Conservation (phyloP, 1,140 invertebrate genomes). For the Leptinotarsa undecemlineata region DNA sequence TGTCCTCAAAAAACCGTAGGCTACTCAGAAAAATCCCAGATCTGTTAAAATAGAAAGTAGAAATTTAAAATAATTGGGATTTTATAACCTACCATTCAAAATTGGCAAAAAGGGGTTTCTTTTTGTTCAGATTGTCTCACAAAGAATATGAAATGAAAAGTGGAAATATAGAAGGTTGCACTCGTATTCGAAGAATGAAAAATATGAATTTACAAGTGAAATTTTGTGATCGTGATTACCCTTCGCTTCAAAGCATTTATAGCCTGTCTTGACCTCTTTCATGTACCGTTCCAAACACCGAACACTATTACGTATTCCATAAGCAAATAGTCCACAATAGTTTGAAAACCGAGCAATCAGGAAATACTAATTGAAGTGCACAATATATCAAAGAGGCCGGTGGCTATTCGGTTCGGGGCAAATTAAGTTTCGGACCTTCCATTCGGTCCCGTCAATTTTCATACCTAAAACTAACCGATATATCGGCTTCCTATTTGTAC, state of each 20-base stretch:
- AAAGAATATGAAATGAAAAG: too few species aligned
- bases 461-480: constrained; percentile 3
- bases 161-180: too few species aligned
- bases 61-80: too few species aligned
- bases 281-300: background rate
- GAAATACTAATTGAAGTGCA: constrained; percentile 6
- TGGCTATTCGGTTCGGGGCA: background rate
- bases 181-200: too few species aligned
- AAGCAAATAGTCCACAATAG: constrained; percentile 5
- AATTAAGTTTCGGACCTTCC: background rate
- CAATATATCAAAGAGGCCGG: constrained; percentile 7
- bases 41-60: too few species aligned
- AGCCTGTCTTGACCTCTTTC: constrained; percentile 4
- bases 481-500: background rate
- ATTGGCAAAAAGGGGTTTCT: too few species aligned
- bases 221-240: background rate
- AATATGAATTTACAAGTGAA: too few species aligned
- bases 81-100: too few species aligned
- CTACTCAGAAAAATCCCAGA: too few species aligned
- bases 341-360: background rate
- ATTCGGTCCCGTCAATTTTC: background rate
- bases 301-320: constrained; percentile 8
- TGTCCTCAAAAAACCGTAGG: too few species aligned
- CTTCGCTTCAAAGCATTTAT: background rate
- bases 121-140: too few species aligned